Base-by-base conservation (phyloP, 2,113 vertebrate genomes). In the Menidia beryllina region DNA sequence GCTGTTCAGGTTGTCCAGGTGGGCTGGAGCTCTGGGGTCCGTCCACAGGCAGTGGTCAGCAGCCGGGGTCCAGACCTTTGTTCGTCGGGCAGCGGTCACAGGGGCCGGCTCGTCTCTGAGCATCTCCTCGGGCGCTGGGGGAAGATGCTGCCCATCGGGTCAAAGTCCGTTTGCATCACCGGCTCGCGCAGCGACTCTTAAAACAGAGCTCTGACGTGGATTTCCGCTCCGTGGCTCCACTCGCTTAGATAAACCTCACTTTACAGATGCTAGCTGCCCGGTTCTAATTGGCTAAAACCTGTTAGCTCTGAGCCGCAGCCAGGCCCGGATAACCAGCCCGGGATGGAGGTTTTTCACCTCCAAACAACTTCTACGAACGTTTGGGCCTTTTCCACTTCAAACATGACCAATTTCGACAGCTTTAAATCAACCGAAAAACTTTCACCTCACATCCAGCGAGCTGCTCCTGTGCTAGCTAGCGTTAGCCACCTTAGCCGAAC, bases 401-500 rank as follows among this genome's bases (percentile, higher is more conserved):
- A 13, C 19, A 21, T 8, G 3, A 4, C 1, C 15, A 0, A 10
- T 24, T 17, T 3, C 12, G 1, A 3, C 53, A 43, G 21, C 25
- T 58, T 74, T 14, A 12, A 3, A 27, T 6, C 24, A 1, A 24
- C 1, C 53, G 51, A 67, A 24, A 53, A 84, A 72, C 59, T 66
- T 71, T 54, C n/a, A 36, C 61, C 7, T 26, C 14, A 43, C 4
- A 26, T 12, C 41, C 30, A 55, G 25, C 60, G 11, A 48, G 24
- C 59, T 10, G 49, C 2, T 64, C 49, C 21, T 4, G 1, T 36
- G 82, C 75, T 71, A 83, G 87, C 88, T 88, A 77, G 43, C 76
- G 73, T 91, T 91, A 91, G 90, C 91, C 80, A 86, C 88, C 83
- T 91, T 91, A 90, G 89, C 91, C 85, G 86, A 82, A 89, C 81